Conservation (phyloP, 1,140 invertebrate genomes). For the Ephestia elutella region DNA sequence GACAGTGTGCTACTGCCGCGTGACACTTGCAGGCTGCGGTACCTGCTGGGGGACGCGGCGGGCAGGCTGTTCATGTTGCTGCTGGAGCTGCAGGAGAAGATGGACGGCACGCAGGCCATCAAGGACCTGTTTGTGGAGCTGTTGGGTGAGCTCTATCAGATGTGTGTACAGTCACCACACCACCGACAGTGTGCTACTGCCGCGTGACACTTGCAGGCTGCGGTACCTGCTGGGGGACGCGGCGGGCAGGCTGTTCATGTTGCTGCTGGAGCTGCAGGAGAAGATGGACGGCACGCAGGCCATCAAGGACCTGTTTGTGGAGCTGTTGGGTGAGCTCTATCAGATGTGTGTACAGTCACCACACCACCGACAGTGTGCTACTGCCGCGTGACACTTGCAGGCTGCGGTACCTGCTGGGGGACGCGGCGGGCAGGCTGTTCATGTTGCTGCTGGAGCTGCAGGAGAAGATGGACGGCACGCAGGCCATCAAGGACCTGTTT, state of each 20-base stretch:
- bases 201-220: too few relatives aligned
- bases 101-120: slow-evolving; percentile 82
- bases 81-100: slow-evolving; percentile 88
- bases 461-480: too few relatives aligned
- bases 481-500: too few relatives aligned
- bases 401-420: too few relatives aligned
- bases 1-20: slow-evolving; percentile 95
- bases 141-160: too few relatives aligned
- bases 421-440: too few relatives aligned
- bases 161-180: slow-evolving; percentile 91
- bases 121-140: slow-evolving; percentile 96
- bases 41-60: too few relatives aligned
- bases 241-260: slow-evolving; percentile 99
- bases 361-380: too few relatives aligned
- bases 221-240: slow-evolving; percentile 94
- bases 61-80: slow-evolving; percentile 98
- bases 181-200: slow-evolving; percentile 95
- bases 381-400: too few relatives aligned
- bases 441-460: too few relatives aligned
- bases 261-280: slow-evolving; percentile 91
- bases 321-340: slow-evolving; percentile 90
- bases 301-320: slow-evolving; percentile 95
- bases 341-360: slow-evolving; percentile 12
- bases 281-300: slow-evolving; percentile 81
- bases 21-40: too few relatives aligned